Evolutionary conservation across 2,797 vertebrate genomes (phyloP), one percentile per base, ranked within the genome.

Genomic region (Cossypha niveicapilla): DNA sequence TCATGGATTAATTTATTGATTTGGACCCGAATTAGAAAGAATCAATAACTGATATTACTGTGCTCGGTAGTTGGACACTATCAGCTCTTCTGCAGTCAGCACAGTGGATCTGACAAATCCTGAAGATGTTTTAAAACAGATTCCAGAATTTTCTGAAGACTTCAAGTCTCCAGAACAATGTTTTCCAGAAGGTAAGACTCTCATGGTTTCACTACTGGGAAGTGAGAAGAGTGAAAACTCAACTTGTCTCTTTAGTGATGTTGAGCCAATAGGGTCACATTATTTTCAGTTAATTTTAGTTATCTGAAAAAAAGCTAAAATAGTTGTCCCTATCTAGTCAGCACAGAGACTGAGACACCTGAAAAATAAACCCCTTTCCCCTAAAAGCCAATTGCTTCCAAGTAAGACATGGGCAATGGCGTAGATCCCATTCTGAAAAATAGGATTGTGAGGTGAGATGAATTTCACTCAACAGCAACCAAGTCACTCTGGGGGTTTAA

Each of bases 41-140:
- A 71, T 48, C 6, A 27, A 34, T 50, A 57, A 18, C n/a, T 62
- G 62, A 18, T 79, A 85, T 62, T 88, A 19, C 51, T 89, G 67
- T 76, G 11, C 34, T 60, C 23, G 97, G 95, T 97, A 98, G 96
- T 91, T 95, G 37, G 98, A 98, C 0, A 92, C 96, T 4, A 87
- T 97, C 56, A 99, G 99, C 94, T 97, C 98, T 77, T 99, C 99
- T 2, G 99, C 98, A 95, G 98, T 98, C 95, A 99, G 99, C 97
- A 99, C 99, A 0, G 98, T 99, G 96, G 99, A 99, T 97, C 97
- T 98, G 84, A 97, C 94, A 67, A 99, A 99, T n/a, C 98, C 98
- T 1, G 98, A 98, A 44, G 99, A 98, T 45, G 98, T 99, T 30
- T 97, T 99, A 91, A 98, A 98, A 27, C 98, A 99, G 88, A 98